These are phyloP conservation scores for Molossus alvarezi DNA, from an alignment of 2,797 vertebrate species.

Conservation along the genomic window DNA sequence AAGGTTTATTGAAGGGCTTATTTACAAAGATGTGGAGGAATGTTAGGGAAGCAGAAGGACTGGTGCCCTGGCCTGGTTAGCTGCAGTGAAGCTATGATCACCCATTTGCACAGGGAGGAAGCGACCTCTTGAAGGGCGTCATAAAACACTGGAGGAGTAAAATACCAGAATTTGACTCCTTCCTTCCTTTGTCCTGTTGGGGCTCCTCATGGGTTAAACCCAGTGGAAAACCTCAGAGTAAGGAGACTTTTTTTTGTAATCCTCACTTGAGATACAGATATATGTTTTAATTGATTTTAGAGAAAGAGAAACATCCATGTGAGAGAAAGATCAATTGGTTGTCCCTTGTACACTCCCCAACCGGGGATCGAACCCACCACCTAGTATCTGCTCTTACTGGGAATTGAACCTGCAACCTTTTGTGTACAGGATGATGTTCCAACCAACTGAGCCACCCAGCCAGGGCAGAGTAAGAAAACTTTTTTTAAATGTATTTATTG, in stretches of 20 bases:
- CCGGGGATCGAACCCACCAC: too few species aligned
- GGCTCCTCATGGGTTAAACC: background rate
- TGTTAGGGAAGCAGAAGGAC: slow-evolving; percentile 13
- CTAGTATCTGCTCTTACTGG: too few species aligned
- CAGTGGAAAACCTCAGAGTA: background rate
- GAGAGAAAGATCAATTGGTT: too few species aligned
- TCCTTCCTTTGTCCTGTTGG: background rate
- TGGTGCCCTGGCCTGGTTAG: background rate
- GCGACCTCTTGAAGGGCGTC: background rate
- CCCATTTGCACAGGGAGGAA: background rate
- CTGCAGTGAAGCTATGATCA: background rate
- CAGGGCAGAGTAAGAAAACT: too few species aligned
- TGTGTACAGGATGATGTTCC: too few species aligned
- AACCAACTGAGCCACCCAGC: too few species aligned
- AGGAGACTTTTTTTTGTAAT: background rate
- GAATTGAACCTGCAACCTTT: too few species aligned
- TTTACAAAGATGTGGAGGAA: slow-evolving; percentile 34
- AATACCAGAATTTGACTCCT: background rate
- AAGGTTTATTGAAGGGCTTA: slow-evolving; percentile 8
- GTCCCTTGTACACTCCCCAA: too few species aligned
- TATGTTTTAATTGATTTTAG: too few species aligned
- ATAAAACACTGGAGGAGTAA: background rate
- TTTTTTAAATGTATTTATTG: too few species aligned
- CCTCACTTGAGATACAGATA: too few species aligned
- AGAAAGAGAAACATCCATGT: too few species aligned